Evolutionary conservation across 2,888 invertebrate genomes (phyloP), one percentile per base, ranked within the genome.

Genomic region (Yponomeuta cagnagella): DNA sequence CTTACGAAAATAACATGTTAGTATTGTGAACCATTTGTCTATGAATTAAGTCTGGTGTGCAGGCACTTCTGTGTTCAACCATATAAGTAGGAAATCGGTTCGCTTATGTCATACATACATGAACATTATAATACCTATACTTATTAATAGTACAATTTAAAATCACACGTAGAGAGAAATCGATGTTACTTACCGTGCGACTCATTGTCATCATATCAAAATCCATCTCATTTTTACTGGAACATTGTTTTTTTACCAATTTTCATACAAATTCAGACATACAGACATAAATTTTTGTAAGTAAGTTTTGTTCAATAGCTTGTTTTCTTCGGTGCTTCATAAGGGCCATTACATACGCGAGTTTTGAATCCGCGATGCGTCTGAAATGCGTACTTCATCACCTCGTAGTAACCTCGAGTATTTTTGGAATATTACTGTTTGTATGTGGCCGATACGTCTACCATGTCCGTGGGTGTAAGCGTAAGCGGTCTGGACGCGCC

Each of bases 381-480:
- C 43, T 2, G 52, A 12, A 78, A 79, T 80, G 83, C 84, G 87
- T 87, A 88, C 87, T 87, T 82, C 77, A 78, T 80, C 79, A 83
- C 85, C 81, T 86, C 33, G 12, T 43, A 37, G 43, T 43, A 67
- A 33, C 15, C 37, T 67, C 33, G 31, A 67, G 33, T 67, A 67
- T 67, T 33, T 67, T 67, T 67, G 15, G 80, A 80, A 80, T 77
- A 23, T 23, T 23, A 77, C 75, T 75, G 74, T 76, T 58, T 75
- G 73, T 71, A 83, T 86, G 88, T 87, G 88, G 89, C 88, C 90
- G 88, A 84, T 77, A 78, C 76, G 87, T 87, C 87, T 86, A 79
- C 43, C 43, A 43, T 43, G 84, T 85, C 86, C 83, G 82, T 81
- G 86, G 84, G 81, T 83, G 86, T 80, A 81, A 79, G 79, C 75